phyloP scores from a whole-genome alignment of 2,797 vertebrate species.

The Spheniscus humboldti region DNA sequence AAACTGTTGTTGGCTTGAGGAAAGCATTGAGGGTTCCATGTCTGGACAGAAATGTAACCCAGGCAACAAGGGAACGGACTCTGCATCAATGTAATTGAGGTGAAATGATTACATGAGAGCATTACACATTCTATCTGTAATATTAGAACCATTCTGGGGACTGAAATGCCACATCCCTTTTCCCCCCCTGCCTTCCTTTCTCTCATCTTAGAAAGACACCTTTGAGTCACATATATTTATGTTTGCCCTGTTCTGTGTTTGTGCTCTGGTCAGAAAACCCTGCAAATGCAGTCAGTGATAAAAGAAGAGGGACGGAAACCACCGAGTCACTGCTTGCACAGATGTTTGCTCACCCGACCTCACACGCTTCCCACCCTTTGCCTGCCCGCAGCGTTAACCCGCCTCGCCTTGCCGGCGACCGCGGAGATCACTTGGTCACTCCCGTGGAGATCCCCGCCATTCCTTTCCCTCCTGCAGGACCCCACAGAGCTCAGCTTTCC shows the following conservation, averaged over 20 bases:
- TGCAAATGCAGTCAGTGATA: not conserved
- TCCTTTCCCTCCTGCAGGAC: not conserved
- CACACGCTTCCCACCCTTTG: not conserved
- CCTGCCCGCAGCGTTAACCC: not conserved
- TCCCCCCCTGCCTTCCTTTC: not conserved
- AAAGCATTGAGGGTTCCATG: not conserved
- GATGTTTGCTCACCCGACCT: not conserved
- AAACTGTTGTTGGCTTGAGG: not conserved
- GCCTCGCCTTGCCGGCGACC: not conserved
- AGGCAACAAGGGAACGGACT: slow-evolving; percentile 31
- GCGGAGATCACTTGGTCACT: not conserved
- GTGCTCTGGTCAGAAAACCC: not conserved
- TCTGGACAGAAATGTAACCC: slow-evolving; percentile 37
- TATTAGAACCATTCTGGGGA: not conserved
- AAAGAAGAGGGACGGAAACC: not conserved
- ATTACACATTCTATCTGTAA: not conserved
- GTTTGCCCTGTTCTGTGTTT: not conserved
- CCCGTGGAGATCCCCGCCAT: not conserved
- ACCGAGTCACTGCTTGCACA: not conserved
- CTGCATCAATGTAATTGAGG: not conserved
- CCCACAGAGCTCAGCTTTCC: not conserved
- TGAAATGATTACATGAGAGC: not conserved
- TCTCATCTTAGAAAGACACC: not conserved
- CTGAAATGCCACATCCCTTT: not conserved
- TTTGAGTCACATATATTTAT: not conserved